Evolutionary conservation across 2,113 vertebrate genomes (phyloP), one percentile per base, ranked within the genome.

Genomic region (Corythornis madagascariensis): DNA sequence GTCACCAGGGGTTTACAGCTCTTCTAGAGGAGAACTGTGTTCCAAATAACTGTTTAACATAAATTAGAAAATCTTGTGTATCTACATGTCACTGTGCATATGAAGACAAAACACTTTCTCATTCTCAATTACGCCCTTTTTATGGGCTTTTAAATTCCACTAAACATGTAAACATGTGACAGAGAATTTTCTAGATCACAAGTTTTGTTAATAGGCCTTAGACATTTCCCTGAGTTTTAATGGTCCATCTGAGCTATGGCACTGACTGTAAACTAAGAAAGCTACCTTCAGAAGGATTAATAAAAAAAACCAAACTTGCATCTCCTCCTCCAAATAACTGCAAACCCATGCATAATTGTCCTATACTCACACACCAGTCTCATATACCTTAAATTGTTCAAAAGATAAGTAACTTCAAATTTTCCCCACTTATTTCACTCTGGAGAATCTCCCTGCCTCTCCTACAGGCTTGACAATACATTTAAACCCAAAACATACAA

Each of bases 81-180:
- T 6, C 50, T 24, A 38, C 33, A 33, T 7, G 13, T 53, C 42
- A 52, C 8, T 29, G n/a, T 25, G 19, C 40, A 19, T 3, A 45
- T 5, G n/a, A 76, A 59, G 59, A 91, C 28, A 56, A 40, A 64
- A 75, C 18, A 35, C 26, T 12, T 84, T 43, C 43, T 72, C 48
- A 12, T 56, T 57, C 31, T 24, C n/a, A 69, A 9, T 31, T 26
- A 76, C 16, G 4, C 13, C 33, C 29, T 35, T 79, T 55, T 8
- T 45, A 19, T 10, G 26, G 33, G 45, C 15, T 87, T 84, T 55
- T 53, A 81, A 90, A 86, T 28, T 29, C 33, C 59, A 73, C 13
- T 24, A 48, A 69, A 56, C 13, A 65, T 0, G 0, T 4, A 48
- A 69, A 56, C 13, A 65, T 0, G 0, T 4, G 8, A 25, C 4